These are phyloP conservation scores for Spermophilus dauricus DNA, from an alignment of 2,113 vertebrate species.

Conservation along the genomic window DNA sequence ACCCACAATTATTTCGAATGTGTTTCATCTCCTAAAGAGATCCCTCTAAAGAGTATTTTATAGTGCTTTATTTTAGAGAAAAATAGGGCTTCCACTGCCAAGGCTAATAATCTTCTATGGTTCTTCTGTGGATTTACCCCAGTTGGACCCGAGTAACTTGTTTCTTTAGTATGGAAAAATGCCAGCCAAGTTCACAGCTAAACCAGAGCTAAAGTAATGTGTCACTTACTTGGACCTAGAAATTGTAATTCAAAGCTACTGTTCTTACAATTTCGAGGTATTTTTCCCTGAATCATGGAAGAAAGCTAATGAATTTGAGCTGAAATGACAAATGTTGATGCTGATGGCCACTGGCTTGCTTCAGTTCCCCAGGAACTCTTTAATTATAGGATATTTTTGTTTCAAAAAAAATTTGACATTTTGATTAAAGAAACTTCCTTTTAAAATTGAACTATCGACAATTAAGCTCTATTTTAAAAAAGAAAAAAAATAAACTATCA, in stretches of 20 bases:
- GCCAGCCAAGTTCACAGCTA: conserved; percentile 47
- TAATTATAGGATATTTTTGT: background rate
- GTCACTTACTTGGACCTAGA: conserved; percentile 61
- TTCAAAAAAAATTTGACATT: conserved; percentile 18
- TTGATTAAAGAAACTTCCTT: conserved; percentile 30
- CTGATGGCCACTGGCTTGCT: background rate
- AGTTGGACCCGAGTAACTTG: background rate
- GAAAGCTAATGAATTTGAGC: background rate
- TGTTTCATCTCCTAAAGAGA: background rate
- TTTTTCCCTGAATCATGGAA: conserved; percentile 30
- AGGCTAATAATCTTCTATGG: background rate
- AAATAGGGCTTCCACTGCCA: background rate
- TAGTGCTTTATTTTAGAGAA: background rate
- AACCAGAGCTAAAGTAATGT: conserved; percentile 26
- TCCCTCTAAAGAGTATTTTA: background rate
- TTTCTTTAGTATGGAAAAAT: conserved; percentile 39
- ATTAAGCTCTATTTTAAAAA: background rate
- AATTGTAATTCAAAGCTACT: conserved; percentile 52
- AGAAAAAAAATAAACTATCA: background rate
- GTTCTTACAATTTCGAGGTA: background rate
- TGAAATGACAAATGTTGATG: conserved; percentile 35
- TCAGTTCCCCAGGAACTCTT: background rate
- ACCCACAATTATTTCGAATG: background rate
- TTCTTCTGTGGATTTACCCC: background rate
- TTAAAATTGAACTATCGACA: conserved; percentile 37